These are phyloP conservation scores for Aleiodes sp. DNA, from an alignment of 1,140 invertebrate species.

Conservation along the genomic window DNA sequence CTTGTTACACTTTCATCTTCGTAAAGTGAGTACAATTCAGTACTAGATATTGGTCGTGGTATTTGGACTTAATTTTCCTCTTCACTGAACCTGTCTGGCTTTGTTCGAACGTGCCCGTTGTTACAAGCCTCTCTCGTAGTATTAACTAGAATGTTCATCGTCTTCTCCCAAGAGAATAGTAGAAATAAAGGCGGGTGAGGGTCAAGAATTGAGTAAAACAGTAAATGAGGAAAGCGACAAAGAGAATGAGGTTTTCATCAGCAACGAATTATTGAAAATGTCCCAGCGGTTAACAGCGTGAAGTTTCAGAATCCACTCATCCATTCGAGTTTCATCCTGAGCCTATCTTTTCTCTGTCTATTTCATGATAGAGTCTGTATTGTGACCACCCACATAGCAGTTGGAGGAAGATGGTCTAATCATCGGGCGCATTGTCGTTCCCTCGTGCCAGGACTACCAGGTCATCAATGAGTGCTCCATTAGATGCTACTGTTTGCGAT, in stretches of 20 bases:
- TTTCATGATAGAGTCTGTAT: not conserved
- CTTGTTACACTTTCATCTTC: not conserved
- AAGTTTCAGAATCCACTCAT: constrained; percentile 1
- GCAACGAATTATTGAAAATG: constrained; percentile 30
- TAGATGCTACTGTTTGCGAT: constrained; percentile 46
- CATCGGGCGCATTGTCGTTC: constrained; percentile 49
- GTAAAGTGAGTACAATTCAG: not conserved
- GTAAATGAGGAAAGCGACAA: not conserved
- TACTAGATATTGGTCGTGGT: not conserved
- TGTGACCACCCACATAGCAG: constrained; percentile 23
- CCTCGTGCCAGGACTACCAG: constrained; percentile 13
- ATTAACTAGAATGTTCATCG: not conserved
- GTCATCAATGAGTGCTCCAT: constrained; percentile 45
- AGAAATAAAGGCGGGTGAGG: not conserved
- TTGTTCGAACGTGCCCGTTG: constrained; percentile 28
- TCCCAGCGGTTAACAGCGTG: constrained; percentile 7
- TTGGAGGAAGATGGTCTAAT: constrained; percentile 48
- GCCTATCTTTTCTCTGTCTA: not conserved
- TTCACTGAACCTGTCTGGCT: constrained; percentile 24
- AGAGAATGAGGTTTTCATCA: constrained; percentile 24
- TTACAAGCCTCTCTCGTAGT: constrained; percentile 6
- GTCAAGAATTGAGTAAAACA: not conserved
- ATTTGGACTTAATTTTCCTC: constrained; percentile 30
- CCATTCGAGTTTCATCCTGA: not conserved
- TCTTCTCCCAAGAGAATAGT: not conserved